Conservation (phyloP, 2,113 vertebrate species). For the Dicentrarchus labrax region DNA sequence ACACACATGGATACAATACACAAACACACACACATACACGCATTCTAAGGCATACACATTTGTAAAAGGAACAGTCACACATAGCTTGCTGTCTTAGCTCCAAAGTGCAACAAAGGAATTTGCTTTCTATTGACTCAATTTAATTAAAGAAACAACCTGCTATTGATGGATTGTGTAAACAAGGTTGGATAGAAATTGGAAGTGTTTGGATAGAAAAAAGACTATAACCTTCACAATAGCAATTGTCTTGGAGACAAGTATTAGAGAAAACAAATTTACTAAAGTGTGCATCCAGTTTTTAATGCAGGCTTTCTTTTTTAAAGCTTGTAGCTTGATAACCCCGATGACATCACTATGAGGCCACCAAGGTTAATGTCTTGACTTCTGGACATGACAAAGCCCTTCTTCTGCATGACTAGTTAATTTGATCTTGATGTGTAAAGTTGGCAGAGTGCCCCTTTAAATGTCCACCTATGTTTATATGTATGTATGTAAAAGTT, state of each 20-base stretch:
- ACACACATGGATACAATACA: neutral
- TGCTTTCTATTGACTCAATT: constrained; percentile 4
- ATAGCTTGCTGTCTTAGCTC: neutral
- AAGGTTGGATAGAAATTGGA: neutral
- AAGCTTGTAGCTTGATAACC: neutral
- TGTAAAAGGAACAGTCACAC: neutral
- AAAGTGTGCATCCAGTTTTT: neutral
- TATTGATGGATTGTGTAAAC: constrained; percentile 7
- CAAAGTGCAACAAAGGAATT: constrained; percentile 6
- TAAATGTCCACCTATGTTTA: no score
- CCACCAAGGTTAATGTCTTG: no score
- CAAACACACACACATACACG: neutral
- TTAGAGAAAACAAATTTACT: neutral
- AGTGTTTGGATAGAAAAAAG: neutral
- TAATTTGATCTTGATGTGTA: no score
- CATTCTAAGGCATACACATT: neutral
- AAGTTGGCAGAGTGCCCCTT: no score
- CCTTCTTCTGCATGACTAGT: no score
- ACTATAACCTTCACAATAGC: constrained; percentile 3
- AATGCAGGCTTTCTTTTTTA: neutral
- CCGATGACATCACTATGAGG: neutral
- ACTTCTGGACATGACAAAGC: no score
- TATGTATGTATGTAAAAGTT: no score
- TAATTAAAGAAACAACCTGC: constrained; percentile 2
- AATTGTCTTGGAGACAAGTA: neutral